Evolutionary conservation across 2,888 invertebrate species (phyloP), one percentile per base, ranked within the genome.

Genomic region (Torymus auratus): DNA sequence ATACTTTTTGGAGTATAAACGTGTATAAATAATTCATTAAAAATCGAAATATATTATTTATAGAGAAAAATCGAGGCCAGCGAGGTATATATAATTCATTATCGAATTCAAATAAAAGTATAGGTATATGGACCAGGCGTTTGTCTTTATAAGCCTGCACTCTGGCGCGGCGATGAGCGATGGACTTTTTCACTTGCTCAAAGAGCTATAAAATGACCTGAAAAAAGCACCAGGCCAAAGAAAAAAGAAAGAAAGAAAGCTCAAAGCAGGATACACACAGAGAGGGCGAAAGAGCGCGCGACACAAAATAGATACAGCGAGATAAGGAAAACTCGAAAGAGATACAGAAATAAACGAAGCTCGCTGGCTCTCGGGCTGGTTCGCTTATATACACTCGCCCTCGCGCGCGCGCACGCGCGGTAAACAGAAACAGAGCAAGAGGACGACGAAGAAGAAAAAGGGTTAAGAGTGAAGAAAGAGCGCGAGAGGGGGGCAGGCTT

Each of bases 371-470:
- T 12, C 14, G 20, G 20, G 28, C 28, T 7, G 7, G 28, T 28
- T 28, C 28, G 28, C 28, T 28, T 28, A 28, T 28, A 28, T 28
- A 28, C 28, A 28, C 28, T 28, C 7, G 7, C 7, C 3, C 28
- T 28, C 28, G 28, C 28, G 2, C 28, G 2, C 28, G 28, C 28
- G 28, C 28, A 7, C 28, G 3, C 28, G 28, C 28, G 28, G 28
- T 28, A 28, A 28, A 28, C 28, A 28, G 28, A 28, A 28, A 28
- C 28, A 28, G 28, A 74, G 79, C 83, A 71, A 80, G 81, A 62
- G 60, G 82, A 69, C 76, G 77, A 75, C 79, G 73, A 84, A 83
- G 83, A 83, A 28, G 17, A 50, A 60, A 56, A 52, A 70, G 50
- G 69, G 56, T 56, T 53, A 70, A 41, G 20, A 41, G 70, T 28